Base-by-base conservation (phyloP, 2,113 vertebrate species). In the Centropus unirufus region DNA sequence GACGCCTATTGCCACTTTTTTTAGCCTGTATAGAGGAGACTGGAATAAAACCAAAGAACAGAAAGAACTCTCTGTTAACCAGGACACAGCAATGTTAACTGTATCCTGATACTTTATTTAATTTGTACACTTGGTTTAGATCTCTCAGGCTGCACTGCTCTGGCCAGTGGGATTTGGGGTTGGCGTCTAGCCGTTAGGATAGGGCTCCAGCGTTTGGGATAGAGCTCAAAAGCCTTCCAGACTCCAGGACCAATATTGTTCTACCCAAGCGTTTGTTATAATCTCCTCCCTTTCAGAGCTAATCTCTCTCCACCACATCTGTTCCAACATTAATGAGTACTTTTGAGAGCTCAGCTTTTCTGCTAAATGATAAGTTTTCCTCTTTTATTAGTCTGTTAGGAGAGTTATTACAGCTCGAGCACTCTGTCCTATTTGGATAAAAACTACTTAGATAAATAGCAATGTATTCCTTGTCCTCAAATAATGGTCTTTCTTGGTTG, bases 171-270 rank as follows among this genome's bases (percentile, higher is more conserved):
- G 73, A 64, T 32, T 47, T 82, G 34, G 49, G 42, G 66, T 78
- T 97, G 95, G 91, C 85, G 26, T 80, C 42, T 64, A 4, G 74
- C 86, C 83, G 78, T 63, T 82, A 68, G 32, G 18, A 52, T 19
- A 62, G n/a, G 9, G 13, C 29, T 52, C 15, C 54, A 82, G 63
- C 66, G 47, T 64, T 44, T 92, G 72, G 52, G 54, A 73, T 32
- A 62, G 52, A 9, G 16, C 54, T 85, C 26, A 81, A 89, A 59
- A 83, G 26, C 57, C 73, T 74, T 30, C 21, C 73, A 79, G 62
- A 24, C 69, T 96, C 96, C 96, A 97, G 95, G 52, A 97, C 54
- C 87, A 97, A 97, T 97, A 97, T 97, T 97, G 62, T 95, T 92
- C 51, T 88, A 67, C 42, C 58, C 19, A 3, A 87, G 40, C 39